Base-by-base conservation (phyloP, 2,888 invertebrate species). In the Cantharis nigra region DNA sequence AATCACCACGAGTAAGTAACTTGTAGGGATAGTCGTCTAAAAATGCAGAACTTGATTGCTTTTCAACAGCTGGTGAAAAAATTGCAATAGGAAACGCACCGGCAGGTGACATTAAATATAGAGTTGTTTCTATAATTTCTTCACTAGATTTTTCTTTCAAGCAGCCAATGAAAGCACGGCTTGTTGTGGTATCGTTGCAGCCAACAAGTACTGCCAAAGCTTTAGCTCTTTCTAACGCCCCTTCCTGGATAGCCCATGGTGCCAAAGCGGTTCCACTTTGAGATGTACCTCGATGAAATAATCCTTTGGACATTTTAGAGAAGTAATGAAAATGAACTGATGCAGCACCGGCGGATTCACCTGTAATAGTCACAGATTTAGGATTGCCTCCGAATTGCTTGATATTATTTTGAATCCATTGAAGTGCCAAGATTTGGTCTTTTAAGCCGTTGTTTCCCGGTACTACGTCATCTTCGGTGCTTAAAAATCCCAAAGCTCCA, bases 361-460 rank as follows among this genome's bases (percentile, higher is more conserved):
- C 94, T 0, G 91, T 86, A 1, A 94, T 84, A 0, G 93, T 92
- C 18, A 94, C 89, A 78, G 91, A 91, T 49, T 91, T 90, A 2
- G 93, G 91, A 87, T 94, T 91, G 0, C 94, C 94, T 2, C 92
- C 93, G 82, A 94, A 94, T 91, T 90, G 65, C 26, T 5, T 67
- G n/a, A 67, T 67, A 14, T 67, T 20, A 7, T 67, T n/a, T 67
- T 67, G 65, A 0, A 93, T 87, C 94, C 94, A 94, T 78, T 90
- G 90, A 63, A 94, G 86, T 0, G 93, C 94, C 80, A 92, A 89
- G 28, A 89, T 89, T 87, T 94, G 94, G 89, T 94, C 94, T 83
- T 94, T 94, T 26, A 95, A 85, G 0, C 95, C 95, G 82, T 91
- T 91, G 86, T 95, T 95, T 5, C 94, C 94, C 0, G 95, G 92